These are phyloP conservation scores for Apamea epomidion DNA, from an alignment of 2,888 invertebrate genomes.

Conservation along the genomic window DNA sequence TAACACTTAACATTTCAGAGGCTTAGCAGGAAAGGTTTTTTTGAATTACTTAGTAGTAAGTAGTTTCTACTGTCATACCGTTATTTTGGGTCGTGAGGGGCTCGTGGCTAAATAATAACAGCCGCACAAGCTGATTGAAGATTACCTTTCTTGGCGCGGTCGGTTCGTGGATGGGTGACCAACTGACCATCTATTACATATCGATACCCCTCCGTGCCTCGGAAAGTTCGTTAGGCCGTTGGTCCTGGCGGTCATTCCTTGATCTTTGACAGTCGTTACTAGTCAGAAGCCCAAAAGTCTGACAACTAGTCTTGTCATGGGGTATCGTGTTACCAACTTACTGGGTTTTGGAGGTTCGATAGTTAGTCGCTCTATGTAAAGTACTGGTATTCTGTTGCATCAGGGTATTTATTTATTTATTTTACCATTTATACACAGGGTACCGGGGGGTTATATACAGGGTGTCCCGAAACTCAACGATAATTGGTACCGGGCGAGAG, in stretches of 20 bases:
- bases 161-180: not conserved
- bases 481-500: too few relatives aligned
- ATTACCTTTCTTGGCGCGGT: not conserved
- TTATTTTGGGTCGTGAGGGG: not conserved
- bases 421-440: too few relatives aligned
- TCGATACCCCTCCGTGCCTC: not conserved
- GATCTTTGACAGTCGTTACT: not conserved
- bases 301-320: not conserved
- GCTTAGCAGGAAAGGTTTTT: slow-evolving; percentile 1
- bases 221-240: not conserved
- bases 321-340: not conserved
- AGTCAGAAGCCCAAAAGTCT: not conserved
- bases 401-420: too few relatives aligned
- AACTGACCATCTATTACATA: not conserved
- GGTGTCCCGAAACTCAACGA: too few relatives aligned
- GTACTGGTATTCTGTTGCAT: not conserved
- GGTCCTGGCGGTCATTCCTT: not conserved
- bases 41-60: not conserved
- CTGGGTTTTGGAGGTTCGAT: not conserved
- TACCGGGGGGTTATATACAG: too few relatives aligned
- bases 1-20: not conserved
- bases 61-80: not conserved
- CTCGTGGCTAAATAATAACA: not conserved
- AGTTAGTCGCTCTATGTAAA: not conserved
- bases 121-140: not conserved